Evolutionary conservation across 2,113 vertebrate genomes (phyloP), one percentile per base, ranked within the genome.

Genomic region (Prunella himalayana): DNA sequence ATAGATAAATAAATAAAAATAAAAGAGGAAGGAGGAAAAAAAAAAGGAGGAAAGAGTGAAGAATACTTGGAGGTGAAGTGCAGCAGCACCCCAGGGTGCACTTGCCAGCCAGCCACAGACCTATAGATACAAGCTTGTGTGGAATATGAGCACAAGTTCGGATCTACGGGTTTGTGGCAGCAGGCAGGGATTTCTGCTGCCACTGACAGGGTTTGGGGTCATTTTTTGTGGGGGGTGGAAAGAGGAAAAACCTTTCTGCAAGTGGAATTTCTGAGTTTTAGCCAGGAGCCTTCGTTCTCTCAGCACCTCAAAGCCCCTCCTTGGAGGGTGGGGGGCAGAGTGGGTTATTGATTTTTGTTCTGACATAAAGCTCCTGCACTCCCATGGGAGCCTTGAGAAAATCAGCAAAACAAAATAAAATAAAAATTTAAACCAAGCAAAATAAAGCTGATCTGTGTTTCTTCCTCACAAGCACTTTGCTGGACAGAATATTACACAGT

Each of bases 91-190:
- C 11, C 76, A 3, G 91, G 35, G 98, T 76, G 97, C 90, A 14
- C 90, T 98, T 71, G 98, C 99, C 99, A 97, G 96, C 97, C 97
- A 98, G 99, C 99, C 99, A 98, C 99, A 99, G 97, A 99, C 99
- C 99, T 99, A 98, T 99, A 99, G 99, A 99, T 98, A 98, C 99
- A 99, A 99, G 98, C 99, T 99, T 99, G 99, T 99, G 99, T 96
- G 97, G 97, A 97, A 97, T 97, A 98, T 98, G 98, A 99, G 95
- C 99, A 99, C 99, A 99, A 99, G 99, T 99, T 99, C 99, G 99
- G 99, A 99, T 99, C 99, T 99, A 99, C 99, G 99, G 99, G 99
- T 99, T 99, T 98, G 99, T 98, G 99, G 98, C 99, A 98, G 98
- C 98, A 97, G 98, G 98, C 99, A 92, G 95, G 78, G 92, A 76